These are phyloP conservation scores for Cheirogaleus major DNA, from an alignment of 2,797 vertebrate genomes.

Conservation along the genomic window DNA sequence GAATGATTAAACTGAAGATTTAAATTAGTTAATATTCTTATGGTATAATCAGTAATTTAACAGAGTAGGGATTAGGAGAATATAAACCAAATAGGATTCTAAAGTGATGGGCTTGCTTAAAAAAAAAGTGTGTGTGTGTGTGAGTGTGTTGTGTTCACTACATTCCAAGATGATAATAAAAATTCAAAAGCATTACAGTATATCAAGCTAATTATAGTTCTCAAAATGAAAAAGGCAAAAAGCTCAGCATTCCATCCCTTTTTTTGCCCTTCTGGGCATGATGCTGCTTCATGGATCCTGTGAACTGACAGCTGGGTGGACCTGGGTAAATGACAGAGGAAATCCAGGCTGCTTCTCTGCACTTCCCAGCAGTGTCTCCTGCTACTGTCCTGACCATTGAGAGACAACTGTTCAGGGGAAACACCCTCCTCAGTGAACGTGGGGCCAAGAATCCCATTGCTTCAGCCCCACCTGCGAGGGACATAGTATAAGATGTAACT, in stretches of 20 bases:
- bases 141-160: neutral
- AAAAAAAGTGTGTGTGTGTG: neutral
- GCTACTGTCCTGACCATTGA: neutral
- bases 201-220: neutral
- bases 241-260: neutral
- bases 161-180: neutral
- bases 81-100: neutral
- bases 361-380: too few species aligned
- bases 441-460: neutral
- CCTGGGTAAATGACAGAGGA: neutral
- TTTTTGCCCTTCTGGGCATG: neutral
- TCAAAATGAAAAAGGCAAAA: neutral
- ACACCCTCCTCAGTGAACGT: neutral
- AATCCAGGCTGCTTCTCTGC: neutral
- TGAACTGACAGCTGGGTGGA: neutral
- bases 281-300: neutral
- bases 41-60: neutral
- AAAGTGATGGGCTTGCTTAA: neutral
- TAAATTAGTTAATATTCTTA: neutral
- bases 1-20: neutral
- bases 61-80: neutral
- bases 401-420: neutral
- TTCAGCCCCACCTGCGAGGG: too few species aligned
- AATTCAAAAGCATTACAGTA: neutral
- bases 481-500: rapidly evolving